Conservation (phyloP, 1,140 invertebrate species). For the Stegodyphus dumicola region DNA sequence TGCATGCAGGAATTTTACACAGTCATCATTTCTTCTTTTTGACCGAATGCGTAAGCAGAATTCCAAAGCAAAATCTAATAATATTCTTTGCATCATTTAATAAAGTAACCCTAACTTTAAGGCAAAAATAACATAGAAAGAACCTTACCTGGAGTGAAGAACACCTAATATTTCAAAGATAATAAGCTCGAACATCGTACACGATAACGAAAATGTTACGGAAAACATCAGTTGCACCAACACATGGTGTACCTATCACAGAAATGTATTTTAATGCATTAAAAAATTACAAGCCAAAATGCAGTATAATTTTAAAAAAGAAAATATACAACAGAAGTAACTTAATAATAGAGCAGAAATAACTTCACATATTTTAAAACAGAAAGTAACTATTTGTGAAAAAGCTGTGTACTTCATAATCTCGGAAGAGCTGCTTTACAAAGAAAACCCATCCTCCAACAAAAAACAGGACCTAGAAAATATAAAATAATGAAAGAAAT, state of each 20-base stretch:
- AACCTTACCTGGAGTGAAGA: slow-evolving; percentile 79
- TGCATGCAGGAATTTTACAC: too few species aligned
- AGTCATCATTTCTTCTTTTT: too few species aligned
- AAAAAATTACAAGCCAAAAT: too few species aligned
- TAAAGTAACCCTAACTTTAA: too few species aligned
- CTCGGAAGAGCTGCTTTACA: slow-evolving; percentile 95
- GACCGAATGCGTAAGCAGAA: too few species aligned
- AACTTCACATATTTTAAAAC: too few species aligned
- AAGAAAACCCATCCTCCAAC: slow-evolving; percentile 98
- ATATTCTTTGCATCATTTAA: too few species aligned
- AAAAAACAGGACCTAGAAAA: slow-evolving; percentile 91
- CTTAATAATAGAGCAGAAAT: too few species aligned
- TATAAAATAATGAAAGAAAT: background rate
- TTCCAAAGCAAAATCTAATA: too few species aligned
- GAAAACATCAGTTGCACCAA: slow-evolving; percentile 97
- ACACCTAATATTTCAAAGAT: slow-evolving; percentile 99
- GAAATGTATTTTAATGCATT: background rate
- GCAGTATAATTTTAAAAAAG: too few species aligned
- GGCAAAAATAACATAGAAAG: background rate
- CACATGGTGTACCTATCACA: slow-evolving; percentile 82
- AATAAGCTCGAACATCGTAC: slow-evolving; percentile 99
- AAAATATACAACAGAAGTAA: too few species aligned
- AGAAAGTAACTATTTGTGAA: too few species aligned
- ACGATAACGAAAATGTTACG: slow-evolving; percentile 95
- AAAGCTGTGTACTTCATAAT: slow-evolving; percentile 83